These are phyloP conservation scores for Dermatemys mawii DNA, from an alignment of 2,113 vertebrate species.

Conservation along the genomic window DNA sequence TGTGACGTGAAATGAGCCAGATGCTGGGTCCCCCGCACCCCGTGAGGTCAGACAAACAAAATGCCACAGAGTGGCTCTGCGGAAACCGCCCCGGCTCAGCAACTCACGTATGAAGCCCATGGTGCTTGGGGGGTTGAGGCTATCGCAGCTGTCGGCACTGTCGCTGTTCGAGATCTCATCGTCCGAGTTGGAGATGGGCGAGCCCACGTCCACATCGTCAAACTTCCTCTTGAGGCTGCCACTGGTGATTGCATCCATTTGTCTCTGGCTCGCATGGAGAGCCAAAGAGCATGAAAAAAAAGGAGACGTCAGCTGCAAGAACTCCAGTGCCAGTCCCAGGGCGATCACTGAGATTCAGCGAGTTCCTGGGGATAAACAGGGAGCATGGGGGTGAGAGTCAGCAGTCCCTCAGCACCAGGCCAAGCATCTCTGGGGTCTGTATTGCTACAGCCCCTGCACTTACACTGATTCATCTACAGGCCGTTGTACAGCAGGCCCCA, in stretches of 20 bases:
- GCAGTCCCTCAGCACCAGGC: neutral
- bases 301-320: neutral
- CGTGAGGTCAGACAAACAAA: neutral
- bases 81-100: neutral
- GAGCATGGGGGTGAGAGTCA: neutral
- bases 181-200: slow-evolving; percentile 90
- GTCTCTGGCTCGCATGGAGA: slow-evolving; percentile 78
- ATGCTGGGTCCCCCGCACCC: neutral
- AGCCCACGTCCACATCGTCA: slow-evolving; percentile 91
- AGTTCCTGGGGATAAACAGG: neutral
- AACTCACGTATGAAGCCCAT: slow-evolving; percentile 89
- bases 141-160: slow-evolving; percentile 97
- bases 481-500: neutral
- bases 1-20: neutral
- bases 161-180: slow-evolving; percentile 97
- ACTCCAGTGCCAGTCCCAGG: neutral
- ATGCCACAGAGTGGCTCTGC: neutral
- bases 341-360: neutral
- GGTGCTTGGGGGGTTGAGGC: slow-evolving; percentile 90
- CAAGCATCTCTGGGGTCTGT: neutral
- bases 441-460: neutral
- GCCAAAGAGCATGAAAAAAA: neutral
- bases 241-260: slow-evolving; percentile 84
- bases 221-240: slow-evolving; percentile 89
- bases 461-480: neutral